Evolutionary conservation across 2,113 vertebrate species (phyloP).

Genomic region (Bos indicus): DNA sequence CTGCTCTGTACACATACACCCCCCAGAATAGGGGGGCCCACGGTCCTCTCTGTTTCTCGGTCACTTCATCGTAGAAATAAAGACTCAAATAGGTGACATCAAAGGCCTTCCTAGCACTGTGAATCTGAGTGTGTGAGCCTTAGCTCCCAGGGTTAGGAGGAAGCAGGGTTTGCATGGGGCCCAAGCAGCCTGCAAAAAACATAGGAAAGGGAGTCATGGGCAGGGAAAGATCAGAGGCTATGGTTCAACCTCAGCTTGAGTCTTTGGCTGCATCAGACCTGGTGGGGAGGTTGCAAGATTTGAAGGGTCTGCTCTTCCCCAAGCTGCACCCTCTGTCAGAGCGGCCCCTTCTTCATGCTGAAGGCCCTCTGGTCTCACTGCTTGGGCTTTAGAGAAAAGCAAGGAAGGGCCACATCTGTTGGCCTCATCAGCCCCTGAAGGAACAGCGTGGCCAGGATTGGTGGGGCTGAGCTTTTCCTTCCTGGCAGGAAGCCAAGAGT

Average conservation of each 20-base stretch:
- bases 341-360: accelerated
- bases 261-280: not conserved
- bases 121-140: not conserved
- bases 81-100: not conserved
- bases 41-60: not conserved
- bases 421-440: not conserved
- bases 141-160: not conserved
- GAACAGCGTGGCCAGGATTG: not conserved
- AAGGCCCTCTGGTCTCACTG: not conserved
- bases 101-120: not conserved
- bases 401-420: not conserved
- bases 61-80: not conserved
- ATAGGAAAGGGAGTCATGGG: not conserved
- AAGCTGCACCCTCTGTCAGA: not conserved
- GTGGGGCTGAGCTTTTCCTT: not conserved
- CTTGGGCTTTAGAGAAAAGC: not conserved
- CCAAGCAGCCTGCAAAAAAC: not conserved
- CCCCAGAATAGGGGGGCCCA: not conserved
- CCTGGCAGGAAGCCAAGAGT: not conserved
- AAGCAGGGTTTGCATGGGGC: not conserved
- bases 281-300: not conserved
- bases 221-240: not conserved
- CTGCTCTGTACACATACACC: not conserved
- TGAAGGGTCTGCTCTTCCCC: not conserved
- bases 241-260: not conserved